A percentile compares a stretch with the other conserved stretches of the same genome.
Conservation (phyloP, 2,888 invertebrate species). For the Linnaemya tessellans region DNA sequence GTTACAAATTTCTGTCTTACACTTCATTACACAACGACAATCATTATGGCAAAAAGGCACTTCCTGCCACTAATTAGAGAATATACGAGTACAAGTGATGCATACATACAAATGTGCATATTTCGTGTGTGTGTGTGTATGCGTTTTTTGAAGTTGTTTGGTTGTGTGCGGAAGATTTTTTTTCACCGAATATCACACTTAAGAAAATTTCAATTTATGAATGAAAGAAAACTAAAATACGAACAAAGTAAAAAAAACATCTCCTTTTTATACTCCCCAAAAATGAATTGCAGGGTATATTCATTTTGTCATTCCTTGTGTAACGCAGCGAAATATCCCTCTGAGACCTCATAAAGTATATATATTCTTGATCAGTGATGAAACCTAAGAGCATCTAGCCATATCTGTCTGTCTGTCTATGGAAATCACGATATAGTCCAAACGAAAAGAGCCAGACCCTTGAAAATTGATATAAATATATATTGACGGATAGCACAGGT, state of each 20-base stretch:
- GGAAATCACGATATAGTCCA: too few species aligned
- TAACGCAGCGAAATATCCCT: too few species aligned
- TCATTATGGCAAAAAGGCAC: slow-evolving; percentile 60
- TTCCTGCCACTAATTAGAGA: slow-evolving; percentile 70
- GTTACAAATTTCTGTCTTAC: slow-evolving; percentile 61
- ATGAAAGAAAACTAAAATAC: slow-evolving; percentile 28
- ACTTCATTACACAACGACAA: slow-evolving; percentile 70
- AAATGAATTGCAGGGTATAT: too few species aligned
- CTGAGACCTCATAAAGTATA: too few species aligned
- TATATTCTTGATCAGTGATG: too few species aligned
- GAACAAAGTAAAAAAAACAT: slow-evolving; percentile 42
- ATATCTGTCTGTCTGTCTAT: too few species aligned
- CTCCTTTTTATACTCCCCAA: too few species aligned
- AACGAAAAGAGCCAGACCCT: too few species aligned
- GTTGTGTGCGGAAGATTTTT: not conserved
- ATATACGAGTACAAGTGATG: not conserved
- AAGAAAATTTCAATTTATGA: slow-evolving; percentile 11
- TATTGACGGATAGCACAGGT: too few species aligned
- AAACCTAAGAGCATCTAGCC: too few species aligned
- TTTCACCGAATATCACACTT: slow-evolving; percentile 29
- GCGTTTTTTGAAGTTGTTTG: not conserved
- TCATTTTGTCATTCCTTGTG: too few species aligned
- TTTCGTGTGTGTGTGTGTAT: not conserved
- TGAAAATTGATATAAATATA: too few species aligned
- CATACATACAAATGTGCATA: not conserved